Base-by-base conservation (phyloP, 1,140 invertebrate genomes). In the Drosophila kanapiae region DNA sequence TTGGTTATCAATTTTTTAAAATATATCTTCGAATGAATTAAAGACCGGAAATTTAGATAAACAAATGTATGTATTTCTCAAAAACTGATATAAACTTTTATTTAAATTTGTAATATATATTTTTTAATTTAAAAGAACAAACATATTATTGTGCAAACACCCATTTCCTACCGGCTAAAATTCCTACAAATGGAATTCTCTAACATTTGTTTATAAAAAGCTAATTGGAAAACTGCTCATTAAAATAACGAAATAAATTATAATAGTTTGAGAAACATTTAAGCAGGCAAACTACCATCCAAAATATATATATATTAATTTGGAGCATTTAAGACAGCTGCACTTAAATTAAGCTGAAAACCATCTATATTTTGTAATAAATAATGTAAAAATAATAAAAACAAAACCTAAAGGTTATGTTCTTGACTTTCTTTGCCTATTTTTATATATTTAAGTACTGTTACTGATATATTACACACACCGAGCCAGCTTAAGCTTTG, bases 401-500 rank as follows among this genome's bases (percentile, higher is more conserved):
- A 37, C 7, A 0, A 0, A 51, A 54, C 5, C 33, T 18, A 37
- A 2, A 38, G 54, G 54, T 38, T 27, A 38, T n/a, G 18, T n/a
- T 37, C 51, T 54, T 37, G 23, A n/a, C 31, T 51, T 49, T 61
- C 8, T 27, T 35, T 49, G 7, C 4, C 0, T 27, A 23, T 27
- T 33, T 35, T 27, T 35, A 31, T 37, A 27, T 31, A 33, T 47
- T 38, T 42, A 64, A 18, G 9, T 13, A 43, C 10, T 13, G 27
- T 33, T 29, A 45, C 23, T 7, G 16, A 48, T 33, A 38, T 51
- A 35, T 51, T 37, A 23, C 53, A 37, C 33, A 53, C 31, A 13
- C 6, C 8, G 1, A 3, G 7, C 42, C 23, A 40, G 14, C 31
- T 56, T 51, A 35, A 49, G 67, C 67, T 49, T 59, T 72, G 51